phyloP scores from a whole-genome alignment of 2,888 invertebrate genomes.

The Kuschelorhynchus macadamiae region DNA sequence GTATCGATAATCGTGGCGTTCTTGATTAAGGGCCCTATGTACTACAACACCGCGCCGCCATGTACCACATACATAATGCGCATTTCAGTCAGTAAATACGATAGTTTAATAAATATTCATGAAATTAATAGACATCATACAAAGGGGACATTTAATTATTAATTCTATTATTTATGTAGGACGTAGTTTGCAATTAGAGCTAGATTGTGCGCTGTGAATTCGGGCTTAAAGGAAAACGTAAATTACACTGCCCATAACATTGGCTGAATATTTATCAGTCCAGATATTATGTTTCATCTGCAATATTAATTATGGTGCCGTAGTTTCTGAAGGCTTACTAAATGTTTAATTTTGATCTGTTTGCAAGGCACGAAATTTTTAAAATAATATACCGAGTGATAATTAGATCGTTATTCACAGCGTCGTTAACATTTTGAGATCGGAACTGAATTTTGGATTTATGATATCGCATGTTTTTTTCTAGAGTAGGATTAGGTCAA shows the following conservation, averaged over 20 bases:
- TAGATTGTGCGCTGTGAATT: conserved; percentile 43
- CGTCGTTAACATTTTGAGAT: no score
- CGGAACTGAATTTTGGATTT: no score
- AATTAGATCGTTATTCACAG: no score
- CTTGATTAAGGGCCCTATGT: no score
- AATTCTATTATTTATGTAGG: conserved; percentile 52
- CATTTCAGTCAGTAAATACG: conserved; percentile 38
- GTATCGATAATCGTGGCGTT: no score
- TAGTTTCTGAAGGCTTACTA: conserved; percentile 19
- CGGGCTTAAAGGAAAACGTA: conserved; percentile 49
- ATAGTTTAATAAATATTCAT: conserved; percentile 53
- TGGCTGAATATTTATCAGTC: conserved; percentile 45
- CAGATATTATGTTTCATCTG: conserved; percentile 45
- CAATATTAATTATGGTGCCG: conserved; percentile 38
- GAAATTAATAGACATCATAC: conserved; percentile 52
- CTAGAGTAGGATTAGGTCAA: no score
- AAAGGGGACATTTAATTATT: conserved; percentile 53
- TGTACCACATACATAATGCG: conserved; percentile 18
- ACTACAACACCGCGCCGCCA: no score
- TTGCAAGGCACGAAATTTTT: no score
- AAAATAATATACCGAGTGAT: no score
- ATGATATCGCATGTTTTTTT: no score
- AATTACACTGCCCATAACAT: conserved; percentile 46
- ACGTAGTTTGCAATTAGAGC: conserved; percentile 48
- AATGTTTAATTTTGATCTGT: conserved; percentile 19